Evolutionary conservation across 64 coral and sea anemone species (phyloP).

Genomic region (Hydrozoanthus tunicans): DNA sequence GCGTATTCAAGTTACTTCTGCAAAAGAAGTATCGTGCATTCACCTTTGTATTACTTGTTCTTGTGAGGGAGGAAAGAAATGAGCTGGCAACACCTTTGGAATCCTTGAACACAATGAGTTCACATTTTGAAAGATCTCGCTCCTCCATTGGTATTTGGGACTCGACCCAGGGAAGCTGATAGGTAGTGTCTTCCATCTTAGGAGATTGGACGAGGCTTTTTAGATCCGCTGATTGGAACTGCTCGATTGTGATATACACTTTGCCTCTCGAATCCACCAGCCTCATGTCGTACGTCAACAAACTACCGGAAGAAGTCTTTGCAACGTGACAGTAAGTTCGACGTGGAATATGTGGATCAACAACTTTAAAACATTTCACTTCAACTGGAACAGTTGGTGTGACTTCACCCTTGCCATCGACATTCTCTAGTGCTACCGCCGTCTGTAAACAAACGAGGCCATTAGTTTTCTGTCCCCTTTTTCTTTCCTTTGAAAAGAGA

Average conservation of each 20-base stretch:
- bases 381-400: constrained; percentile 67
- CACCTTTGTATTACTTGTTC: constrained; percentile 25
- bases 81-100: constrained; percentile 44
- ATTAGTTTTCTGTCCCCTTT: too few species aligned
- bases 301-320: constrained; percentile 33
- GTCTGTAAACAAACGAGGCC: constrained; percentile 20
- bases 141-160: background rate
- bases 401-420: background rate
- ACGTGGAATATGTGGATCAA: constrained; percentile 59
- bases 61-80: constrained; percentile 43
- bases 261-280: constrained; percentile 60
- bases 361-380: constrained; percentile 34
- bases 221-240: constrained; percentile 65
- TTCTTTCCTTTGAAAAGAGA: too few species aligned
- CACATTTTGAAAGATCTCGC: constrained; percentile 41
- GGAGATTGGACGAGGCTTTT: constrained; percentile 50
- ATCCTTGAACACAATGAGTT: constrained; percentile 65
- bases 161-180: constrained; percentile 61
- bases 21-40: background rate
- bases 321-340: constrained; percentile 70
- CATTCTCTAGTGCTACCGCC: constrained; percentile 46
- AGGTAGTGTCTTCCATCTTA: constrained; percentile 54
- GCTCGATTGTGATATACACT: constrained; percentile 51
- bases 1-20: background rate
- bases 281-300: constrained; percentile 61